These are phyloP conservation scores for Heterodera carotae DNA, from an alignment of 1,140 invertebrate species.

Conservation along the genomic window DNA sequence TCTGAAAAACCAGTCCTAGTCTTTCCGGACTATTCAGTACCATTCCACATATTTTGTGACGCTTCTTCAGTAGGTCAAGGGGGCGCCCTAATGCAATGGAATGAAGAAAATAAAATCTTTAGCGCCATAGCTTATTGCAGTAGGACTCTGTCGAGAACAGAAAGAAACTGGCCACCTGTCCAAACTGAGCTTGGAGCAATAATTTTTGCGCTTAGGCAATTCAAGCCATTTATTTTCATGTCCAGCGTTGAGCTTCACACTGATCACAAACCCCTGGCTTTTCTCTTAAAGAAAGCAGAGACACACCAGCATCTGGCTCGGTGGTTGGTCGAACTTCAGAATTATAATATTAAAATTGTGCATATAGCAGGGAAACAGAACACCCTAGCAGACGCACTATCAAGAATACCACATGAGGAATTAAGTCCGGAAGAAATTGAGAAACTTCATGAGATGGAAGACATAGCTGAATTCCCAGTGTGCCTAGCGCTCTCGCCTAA, in stretches of 20 bases:
- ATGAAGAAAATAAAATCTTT: constrained; percentile 9
- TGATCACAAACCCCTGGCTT: constrained; percentile 28
- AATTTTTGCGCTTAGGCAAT: constrained; percentile 13
- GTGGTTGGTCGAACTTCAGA: constrained; percentile 29
- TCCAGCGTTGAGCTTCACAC: constrained; percentile 17
- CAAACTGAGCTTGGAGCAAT: constrained; percentile 34
- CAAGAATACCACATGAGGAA: background rate
- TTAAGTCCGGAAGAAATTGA: constrained; percentile 3
- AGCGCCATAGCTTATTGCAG: constrained; percentile 21
- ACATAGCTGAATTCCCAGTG: constrained; percentile 23
- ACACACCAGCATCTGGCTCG: constrained; percentile 3
- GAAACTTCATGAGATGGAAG: constrained; percentile 24
- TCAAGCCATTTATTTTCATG: constrained; percentile 27
- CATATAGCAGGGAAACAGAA: constrained; percentile 26
- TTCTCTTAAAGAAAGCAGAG: constrained; percentile 20
- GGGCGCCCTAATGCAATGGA: constrained; percentile 13
- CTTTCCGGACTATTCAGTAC: constrained; percentile 35
- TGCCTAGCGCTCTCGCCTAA: constrained; percentile 8
- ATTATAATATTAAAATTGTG: constrained; percentile 31
- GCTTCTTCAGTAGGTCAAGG: constrained; percentile 17
- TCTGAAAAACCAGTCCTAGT: constrained; percentile 21
- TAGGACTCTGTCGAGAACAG: constrained; percentile 8
- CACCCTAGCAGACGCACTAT: constrained; percentile 23
- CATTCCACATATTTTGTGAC: constrained; percentile 38
- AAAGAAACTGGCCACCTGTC: constrained; percentile 19